These are phyloP conservation scores for Pandemis heparana DNA, from an alignment of 2,888 invertebrate species.

Conservation along the genomic window DNA sequence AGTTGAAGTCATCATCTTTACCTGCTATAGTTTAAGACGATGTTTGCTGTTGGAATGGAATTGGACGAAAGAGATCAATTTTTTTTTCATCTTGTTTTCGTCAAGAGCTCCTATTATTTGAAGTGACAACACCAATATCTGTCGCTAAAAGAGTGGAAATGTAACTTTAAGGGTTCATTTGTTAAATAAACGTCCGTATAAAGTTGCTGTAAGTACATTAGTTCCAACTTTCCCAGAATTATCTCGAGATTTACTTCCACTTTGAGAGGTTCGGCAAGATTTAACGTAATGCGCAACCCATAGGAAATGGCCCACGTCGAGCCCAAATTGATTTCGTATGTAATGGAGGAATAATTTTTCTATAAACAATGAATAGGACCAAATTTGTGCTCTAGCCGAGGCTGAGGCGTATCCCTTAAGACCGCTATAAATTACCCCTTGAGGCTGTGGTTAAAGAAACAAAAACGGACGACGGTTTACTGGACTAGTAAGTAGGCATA, in stretches of 20 bases:
- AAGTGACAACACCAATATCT: neutral
- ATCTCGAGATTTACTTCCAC: slow-evolving; percentile 15
- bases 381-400: slow-evolving; percentile 39
- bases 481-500: slow-evolving; percentile 44
- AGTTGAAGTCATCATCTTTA: too few relatives aligned
- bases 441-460: slow-evolving; percentile 49
- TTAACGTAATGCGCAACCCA: slow-evolving; percentile 12
- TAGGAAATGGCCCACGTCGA: slow-evolving; percentile 5
- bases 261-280: slow-evolving; percentile 6
- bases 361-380: slow-evolving; percentile 41
- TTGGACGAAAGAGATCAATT: too few relatives aligned
- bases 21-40: too few relatives aligned
- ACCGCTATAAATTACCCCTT: slow-evolving; percentile 62
- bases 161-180: neutral
- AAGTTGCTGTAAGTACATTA: neutral
- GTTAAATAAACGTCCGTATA: neutral
- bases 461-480: slow-evolving; percentile 49
- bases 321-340: slow-evolving; percentile 33
- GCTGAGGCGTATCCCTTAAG: slow-evolving; percentile 52
- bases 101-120: neutral
- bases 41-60: too few relatives aligned
- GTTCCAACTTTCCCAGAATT: neutral
- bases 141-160: neutral
- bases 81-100: neutral
- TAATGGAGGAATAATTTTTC: slow-evolving; percentile 47